A percentile compares a stretch with the other conserved stretches of the same genome.
phyloP scores from a whole-genome alignment of 2,888 invertebrate genomes.

The Odontothrips loti region DNA sequence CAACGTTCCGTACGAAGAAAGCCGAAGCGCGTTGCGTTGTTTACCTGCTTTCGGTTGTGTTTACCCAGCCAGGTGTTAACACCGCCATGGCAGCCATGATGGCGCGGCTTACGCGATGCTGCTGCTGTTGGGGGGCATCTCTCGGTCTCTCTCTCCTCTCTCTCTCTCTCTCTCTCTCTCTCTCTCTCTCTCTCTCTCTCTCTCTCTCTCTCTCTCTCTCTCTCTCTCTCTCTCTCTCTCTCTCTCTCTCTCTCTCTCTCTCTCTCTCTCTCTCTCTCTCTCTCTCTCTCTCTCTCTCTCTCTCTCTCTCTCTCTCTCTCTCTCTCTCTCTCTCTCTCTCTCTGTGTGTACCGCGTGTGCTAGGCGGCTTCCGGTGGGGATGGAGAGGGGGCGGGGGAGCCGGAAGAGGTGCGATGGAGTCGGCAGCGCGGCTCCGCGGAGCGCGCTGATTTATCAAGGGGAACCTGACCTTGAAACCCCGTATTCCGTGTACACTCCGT shows the following conservation, averaged over 20 bases:
- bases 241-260: constrained; percentile 28
- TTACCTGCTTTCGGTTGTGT: no score
- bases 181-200: constrained; percentile 29
- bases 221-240: constrained; percentile 19
- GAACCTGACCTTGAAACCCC: not conserved
- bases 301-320: constrained; percentile 29
- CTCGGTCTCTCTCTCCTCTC: no score
- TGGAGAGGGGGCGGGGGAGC: not conserved
- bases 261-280: constrained; percentile 30
- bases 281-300: constrained; percentile 21
- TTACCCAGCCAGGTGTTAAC: no score
- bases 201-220: constrained; percentile 30
- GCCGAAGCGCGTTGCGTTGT: no score
- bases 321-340: constrained; percentile 30
- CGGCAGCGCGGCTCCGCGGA: not conserved
- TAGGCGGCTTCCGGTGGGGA: constrained; percentile 31
- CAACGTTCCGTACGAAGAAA: no score
- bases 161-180: constrained; percentile 19
- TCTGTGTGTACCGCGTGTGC: constrained; percentile 30
- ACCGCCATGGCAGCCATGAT: no score
- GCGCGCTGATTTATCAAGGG: not conserved
- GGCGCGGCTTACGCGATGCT: constrained; percentile 20
- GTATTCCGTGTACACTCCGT: not conserved
- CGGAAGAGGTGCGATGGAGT: constrained; percentile 6
- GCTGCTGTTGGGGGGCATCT: no score